A percentile compares a stretch with the other conserved stretches of the same genome.
These are phyloP conservation scores for Drosophila elegans DNA, from an alignment of 1,140 invertebrate genomes.

Conservation along the genomic window DNA sequence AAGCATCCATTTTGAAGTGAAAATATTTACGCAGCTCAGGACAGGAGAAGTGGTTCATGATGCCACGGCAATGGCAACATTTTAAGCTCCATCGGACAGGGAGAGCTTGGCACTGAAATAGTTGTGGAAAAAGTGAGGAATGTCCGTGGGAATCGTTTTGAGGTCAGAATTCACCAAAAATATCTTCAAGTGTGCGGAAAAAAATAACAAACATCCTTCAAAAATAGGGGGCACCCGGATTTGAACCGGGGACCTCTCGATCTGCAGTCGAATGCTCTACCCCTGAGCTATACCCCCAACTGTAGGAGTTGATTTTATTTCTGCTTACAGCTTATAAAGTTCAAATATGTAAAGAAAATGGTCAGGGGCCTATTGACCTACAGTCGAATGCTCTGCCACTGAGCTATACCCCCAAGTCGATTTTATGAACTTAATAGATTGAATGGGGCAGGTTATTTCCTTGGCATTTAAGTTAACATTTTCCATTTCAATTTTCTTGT, in stretches of 20 bases:
- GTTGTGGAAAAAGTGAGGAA: slow-evolving; percentile 33
- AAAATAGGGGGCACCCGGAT: slow-evolving; percentile 89
- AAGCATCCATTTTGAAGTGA: slow-evolving; percentile 36
- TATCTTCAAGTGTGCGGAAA: slow-evolving; percentile 1
- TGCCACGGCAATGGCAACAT: slow-evolving; percentile 47
- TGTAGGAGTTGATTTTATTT: background rate
- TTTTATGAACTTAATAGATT: too few species aligned
- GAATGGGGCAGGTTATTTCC: background rate
- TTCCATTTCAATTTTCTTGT: background rate
- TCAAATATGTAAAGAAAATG: background rate
- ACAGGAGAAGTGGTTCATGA: slow-evolving; percentile 51
- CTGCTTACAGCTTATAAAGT: too few species aligned
- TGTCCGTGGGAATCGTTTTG: slow-evolving; percentile 17
- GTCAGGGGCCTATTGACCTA: background rate
- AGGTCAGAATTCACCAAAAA: background rate
- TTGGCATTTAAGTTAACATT: background rate
- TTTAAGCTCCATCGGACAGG: slow-evolving; percentile 40
- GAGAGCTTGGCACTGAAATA: slow-evolving; percentile 3
- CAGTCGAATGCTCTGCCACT: background rate
- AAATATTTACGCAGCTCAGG: slow-evolving; percentile 53
- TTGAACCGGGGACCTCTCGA: slow-evolving; percentile 96
- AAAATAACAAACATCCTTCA: background rate
- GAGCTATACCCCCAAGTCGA: too few species aligned
- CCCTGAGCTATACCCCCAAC: slow-evolving; percentile 94
- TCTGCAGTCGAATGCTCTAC: slow-evolving; percentile 97